Conservation (phyloP, 2,797 vertebrate genomes). For the Apogon hyalosoma region DNA sequence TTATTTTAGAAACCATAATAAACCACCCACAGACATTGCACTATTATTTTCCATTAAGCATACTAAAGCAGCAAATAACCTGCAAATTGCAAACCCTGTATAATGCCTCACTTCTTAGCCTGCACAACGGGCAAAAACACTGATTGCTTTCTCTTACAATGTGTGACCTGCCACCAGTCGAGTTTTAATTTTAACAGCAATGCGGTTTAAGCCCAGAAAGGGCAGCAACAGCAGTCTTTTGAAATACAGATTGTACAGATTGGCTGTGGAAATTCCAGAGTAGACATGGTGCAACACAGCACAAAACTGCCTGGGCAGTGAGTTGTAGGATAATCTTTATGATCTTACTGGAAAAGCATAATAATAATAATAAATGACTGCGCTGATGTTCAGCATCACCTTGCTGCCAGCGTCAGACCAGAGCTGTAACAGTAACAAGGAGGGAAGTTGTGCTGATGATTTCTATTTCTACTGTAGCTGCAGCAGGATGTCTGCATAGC, state of each 20-base stretch:
- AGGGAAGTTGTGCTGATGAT: slow-evolving; percentile 10
- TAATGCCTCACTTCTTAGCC: slow-evolving; percentile 27
- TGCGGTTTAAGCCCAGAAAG: slow-evolving; percentile 11
- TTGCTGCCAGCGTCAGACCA: slow-evolving; percentile 12
- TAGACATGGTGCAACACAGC: slow-evolving; percentile 4
- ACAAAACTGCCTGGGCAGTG: slow-evolving; percentile 8
- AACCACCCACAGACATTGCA: slow-evolving; percentile 23
- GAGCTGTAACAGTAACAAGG: slow-evolving; percentile 20
- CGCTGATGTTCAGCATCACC: slow-evolving; percentile 11
- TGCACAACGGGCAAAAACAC: slow-evolving; percentile 37
- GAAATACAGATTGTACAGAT: slow-evolving; percentile 30
- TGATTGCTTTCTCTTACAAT: slow-evolving; percentile 42
- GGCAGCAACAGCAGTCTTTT: slow-evolving; percentile 6
- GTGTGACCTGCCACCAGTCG: slow-evolving; percentile 8
- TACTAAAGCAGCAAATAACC: slow-evolving; percentile 47
- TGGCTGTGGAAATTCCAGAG: slow-evolving; percentile 13
- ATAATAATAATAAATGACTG: slow-evolving; percentile 13
- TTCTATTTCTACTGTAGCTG: slow-evolving; percentile 18
- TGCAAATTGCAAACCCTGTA: slow-evolving; percentile 36
- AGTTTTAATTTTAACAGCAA: slow-evolving; percentile 23
- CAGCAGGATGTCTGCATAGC: slow-evolving; percentile 25
- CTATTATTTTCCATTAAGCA: slow-evolving; percentile 47
- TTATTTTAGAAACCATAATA: slow-evolving; percentile 44
- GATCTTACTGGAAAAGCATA: slow-evolving; percentile 47
- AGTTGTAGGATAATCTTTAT: slow-evolving; percentile 27